Base-by-base conservation (phyloP, 2,113 vertebrate species). In the Ictalurus punctatus region DNA sequence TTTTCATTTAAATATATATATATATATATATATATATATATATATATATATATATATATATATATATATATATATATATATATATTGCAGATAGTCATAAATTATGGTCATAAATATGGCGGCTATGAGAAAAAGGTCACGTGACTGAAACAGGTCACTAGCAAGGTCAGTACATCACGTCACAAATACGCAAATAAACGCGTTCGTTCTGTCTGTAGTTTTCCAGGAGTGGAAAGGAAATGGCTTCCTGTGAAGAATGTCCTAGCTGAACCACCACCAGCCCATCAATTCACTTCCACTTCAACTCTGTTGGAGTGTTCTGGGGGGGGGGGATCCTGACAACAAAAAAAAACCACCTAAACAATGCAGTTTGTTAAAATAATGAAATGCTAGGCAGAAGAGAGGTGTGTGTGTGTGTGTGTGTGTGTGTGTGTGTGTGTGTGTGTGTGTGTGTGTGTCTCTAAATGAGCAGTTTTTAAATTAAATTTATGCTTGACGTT, bases 401-500 rank as follows among this genome's bases (percentile, higher is more conserved):
- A 16, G 34, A 19, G 40, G 23, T 13, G 44, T 25, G 44, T 21
- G 73, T 71, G 19, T 44, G 40, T 40, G 40, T 40, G 40, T 40
- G 40, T 40, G 40, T 40, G 40, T 40, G 40, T 40, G 40, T 34
- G 30, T 17, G 30, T 34, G 73, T 44, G 34, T 27, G 48, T 83
- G 80, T 59, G 54, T 37, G n/a, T 40, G 74, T 78, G 37, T 69
- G 30, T 21, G 71, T 8, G 34, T 81, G 76, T 79, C 25, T 58
- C 48, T 82, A 61, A 69, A 37, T 21, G 9, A 61, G 14, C 25
- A 87, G 67, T 48, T 40, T 85, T 80, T 80, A 27, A 88, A 83
- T 90, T 52, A 73, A 79, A 48, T 63, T 71, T 59, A 80, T 83
- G 58, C 63, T 86, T 48, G 81, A 40, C 76, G 58, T 87, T 86